Base-by-base conservation (phyloP, 2,797 vertebrate species). In the Rhinogobio ventralis region DNA sequence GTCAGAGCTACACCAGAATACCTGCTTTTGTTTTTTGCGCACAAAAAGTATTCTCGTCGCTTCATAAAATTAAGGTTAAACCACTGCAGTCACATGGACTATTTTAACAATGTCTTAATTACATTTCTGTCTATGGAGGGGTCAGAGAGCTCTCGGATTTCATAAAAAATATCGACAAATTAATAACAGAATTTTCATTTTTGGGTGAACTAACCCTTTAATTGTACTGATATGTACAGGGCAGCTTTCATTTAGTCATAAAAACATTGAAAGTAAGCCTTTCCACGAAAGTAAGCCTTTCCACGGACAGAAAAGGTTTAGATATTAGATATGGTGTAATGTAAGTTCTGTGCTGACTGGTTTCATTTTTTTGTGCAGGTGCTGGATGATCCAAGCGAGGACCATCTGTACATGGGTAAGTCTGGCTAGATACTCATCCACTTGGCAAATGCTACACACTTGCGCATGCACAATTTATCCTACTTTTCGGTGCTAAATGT, bases 371-470 rank as follows among this genome's bases (percentile, higher is more conserved):
- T 91, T 17, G 89, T 81, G 92, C 94, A 99, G 98, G 98, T 99
- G 90, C 95, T 99, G 91, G 98, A 99, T 89, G 98, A 99, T 94
- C 98, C 98, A 89, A 95, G 96, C 0, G 98, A 99, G 93, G 98
- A 99, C 94, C 98, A 99, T 93, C 95, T 99, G 91, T 99, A 99
- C 93, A 99, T 99, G 98, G 98, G 98, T 99, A 97, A 84, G 93
- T 88, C 82, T 85, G 25, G 85, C 84, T 89, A 90, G 80, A 86
- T 33, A 51, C 69, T 57, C 83, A 46, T 55, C 36, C 64, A 72
- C 23, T 74, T 83, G 55, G 53, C 76, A 53, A 68, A 19, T 79
- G 49, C 23, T 36, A 66, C 13, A 67, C 51, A 36, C 51, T 5
- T 36, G 19, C n/a, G 49, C n/a, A 64, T 36, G 28, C 45, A 75